Conservation (phyloP, 2,888 invertebrate species). For the Atethmia centrago region DNA sequence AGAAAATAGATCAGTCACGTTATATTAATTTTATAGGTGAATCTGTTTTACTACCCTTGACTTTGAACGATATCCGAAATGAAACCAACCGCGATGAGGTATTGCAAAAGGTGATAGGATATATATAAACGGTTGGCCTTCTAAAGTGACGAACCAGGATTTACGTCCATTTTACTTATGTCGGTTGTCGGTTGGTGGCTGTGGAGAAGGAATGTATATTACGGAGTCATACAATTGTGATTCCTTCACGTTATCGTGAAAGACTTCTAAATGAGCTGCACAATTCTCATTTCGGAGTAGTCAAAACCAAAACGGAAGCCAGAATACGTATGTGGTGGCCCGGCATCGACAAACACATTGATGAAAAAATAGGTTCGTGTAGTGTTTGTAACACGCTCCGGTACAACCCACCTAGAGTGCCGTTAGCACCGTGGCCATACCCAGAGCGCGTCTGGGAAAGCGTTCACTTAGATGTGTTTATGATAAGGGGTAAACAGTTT, state of each 20-base stretch:
- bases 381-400: background rate
- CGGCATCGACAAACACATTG: background rate
- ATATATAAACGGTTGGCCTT: background rate
- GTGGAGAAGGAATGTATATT: background rate
- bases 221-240: background rate
- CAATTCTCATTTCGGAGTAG: background rate
- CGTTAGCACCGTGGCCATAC: background rate
- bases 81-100: background rate
- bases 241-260: background rate
- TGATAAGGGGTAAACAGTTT: background rate
- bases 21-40: too few species aligned
- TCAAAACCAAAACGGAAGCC: background rate
- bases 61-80: background rate
- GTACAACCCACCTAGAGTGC: background rate
- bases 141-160: background rate
- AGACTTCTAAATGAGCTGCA: background rate
- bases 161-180: background rate
- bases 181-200: background rate
- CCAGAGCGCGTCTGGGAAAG: background rate
- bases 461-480: background rate
- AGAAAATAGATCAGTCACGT: too few species aligned
- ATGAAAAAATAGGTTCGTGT: background rate
- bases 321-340: background rate
- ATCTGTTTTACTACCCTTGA: background rate
- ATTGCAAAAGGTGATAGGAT: background rate